phyloP scores from a whole-genome alignment of 2,888 invertebrate genomes.

The Noctua pronuba region DNA sequence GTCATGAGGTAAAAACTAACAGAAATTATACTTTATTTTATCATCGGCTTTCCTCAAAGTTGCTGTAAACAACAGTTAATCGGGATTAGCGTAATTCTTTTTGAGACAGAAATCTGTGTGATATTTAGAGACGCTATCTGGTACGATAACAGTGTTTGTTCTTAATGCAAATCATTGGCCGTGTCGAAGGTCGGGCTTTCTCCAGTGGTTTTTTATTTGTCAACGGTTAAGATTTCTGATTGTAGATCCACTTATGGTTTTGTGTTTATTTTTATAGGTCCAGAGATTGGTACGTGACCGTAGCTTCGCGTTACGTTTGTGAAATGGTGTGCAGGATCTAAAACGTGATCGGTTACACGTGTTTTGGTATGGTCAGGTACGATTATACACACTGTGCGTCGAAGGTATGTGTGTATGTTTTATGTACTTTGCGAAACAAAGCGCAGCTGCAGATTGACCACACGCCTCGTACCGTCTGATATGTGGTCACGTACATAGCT shows the following conservation, averaged over 20 bases:
- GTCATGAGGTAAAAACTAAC: conserved; percentile 29
- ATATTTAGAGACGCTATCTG: conserved; percentile 54
- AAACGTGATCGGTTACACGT: conserved; percentile 72
- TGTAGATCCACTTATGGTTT: conserved; percentile 26
- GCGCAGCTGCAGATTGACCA: conserved; percentile 82
- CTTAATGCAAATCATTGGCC: conserved; percentile 51
- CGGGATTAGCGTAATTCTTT: conserved; percentile 54
- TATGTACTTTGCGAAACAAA: conserved; percentile 77
- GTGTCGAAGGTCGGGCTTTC: conserved; percentile 56
- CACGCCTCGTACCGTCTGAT: conserved; percentile 76
- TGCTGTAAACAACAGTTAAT: conserved; percentile 40
- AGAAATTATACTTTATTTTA: conserved; percentile 25
- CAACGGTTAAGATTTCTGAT: conserved; percentile 23
- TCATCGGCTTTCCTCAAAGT: conserved; percentile 9
- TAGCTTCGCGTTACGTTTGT: conserved; percentile 59
- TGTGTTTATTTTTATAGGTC: conserved; percentile 45
- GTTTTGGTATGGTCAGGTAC: conserved; percentile 60
- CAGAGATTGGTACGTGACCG: conserved; percentile 66
- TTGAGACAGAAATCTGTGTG: conserved; percentile 30
- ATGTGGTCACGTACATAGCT: conserved; percentile 72
- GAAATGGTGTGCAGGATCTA: conserved; percentile 63
- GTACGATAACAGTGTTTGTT: conserved; percentile 45
- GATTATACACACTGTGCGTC: conserved; percentile 59
- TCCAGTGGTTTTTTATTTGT: conserved; percentile 26
- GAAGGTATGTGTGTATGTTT: conserved; percentile 70